Percentiles rank a stretch among this genome's conserved stretches.
phyloP scores from a whole-genome alignment of 2,797 vertebrate genomes.

The Gymnoscopelus braueri region DNA sequence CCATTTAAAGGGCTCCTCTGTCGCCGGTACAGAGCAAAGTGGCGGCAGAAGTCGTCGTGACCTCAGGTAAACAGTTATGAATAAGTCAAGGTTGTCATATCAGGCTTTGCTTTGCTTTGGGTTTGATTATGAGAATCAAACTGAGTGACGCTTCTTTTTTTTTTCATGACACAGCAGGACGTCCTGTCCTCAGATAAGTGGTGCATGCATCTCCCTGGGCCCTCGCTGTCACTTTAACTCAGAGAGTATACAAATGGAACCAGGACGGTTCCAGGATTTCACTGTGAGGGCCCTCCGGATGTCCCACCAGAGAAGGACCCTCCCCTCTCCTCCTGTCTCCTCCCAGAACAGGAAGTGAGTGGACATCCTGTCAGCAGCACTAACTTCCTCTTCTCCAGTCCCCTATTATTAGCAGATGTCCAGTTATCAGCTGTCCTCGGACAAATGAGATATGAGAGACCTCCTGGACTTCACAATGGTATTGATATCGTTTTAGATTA shows the following conservation, averaged over 20 bases:
- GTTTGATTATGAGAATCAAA: background rate
- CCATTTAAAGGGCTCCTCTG: constrained; percentile 29
- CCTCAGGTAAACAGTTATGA: background rate
- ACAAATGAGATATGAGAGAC: background rate
- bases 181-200: constrained; percentile 50
- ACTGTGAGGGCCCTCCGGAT: constrained; percentile 55
- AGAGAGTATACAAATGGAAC: too few species aligned
- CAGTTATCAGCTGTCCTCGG: constrained; percentile 54
- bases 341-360: constrained; percentile 73
- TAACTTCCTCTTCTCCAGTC: constrained; percentile 69
- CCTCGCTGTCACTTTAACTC: too few species aligned
- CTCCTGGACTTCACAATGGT: too few species aligned
- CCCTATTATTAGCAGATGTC: constrained; percentile 63
- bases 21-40: constrained; percentile 16
- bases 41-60: constrained; percentile 16
- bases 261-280: constrained; percentile 12
- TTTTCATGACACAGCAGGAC: constrained; percentile 16
- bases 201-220: constrained; percentile 23
- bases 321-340: constrained; percentile 54
- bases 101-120: background rate
- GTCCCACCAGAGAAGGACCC: constrained; percentile 65
- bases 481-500: too few species aligned
- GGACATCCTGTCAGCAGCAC: constrained; percentile 73
- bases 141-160: background rate
- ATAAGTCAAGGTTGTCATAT: background rate